Base-by-base conservation (phyloP, 1,140 invertebrate species). In the Apis dorsata region DNA sequence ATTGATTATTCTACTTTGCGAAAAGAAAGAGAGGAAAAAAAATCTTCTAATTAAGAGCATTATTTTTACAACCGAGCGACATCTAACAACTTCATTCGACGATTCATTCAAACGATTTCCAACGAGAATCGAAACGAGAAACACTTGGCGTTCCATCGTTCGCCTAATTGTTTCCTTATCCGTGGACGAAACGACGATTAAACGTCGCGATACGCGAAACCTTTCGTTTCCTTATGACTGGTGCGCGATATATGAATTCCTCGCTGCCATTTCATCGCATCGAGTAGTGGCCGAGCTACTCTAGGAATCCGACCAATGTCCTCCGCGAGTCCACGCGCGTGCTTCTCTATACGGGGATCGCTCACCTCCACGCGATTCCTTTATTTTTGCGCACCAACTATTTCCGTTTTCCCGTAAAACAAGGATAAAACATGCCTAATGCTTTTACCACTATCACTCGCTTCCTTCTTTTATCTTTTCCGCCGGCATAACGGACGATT, bases 251-350 rank as follows among this genome's bases (percentile, higher is more conserved):
- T 88, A 86, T 86, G 84, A 80, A 80, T 83, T 79, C 85, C 82
- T 85, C 28, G 57, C 74, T 85, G 85, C 85, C 87, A 79, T 89
- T 85, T 85, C 80, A 87, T 89, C 87, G 86, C 81, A 80, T 85
- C 84, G 76, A 87, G 65, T 63, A 28, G 81, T 60, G 62, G 62
- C 60, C 68, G 74, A 85, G 77, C 72, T 78, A 83, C 80, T 85
- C 79, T 66, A 76, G 57, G 83, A 79, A 88, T 85, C 71, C 82
- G 65, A 80, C 77, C 80, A 83, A 85, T 86, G 79, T 75, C 69
- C 70, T 49, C 55, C n/a, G 51, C 62, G 73, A 76, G 66, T 62
- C 69, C 60, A 77, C 66, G 69, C 77, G 62, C 73, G 75, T 77
- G 76, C 59, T 81, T 76, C 71, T 76, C 71, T 62, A 51, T 34